Conservation (phyloP, 2,113 vertebrate genomes). For the Serranochromis macrocephalus region DNA sequence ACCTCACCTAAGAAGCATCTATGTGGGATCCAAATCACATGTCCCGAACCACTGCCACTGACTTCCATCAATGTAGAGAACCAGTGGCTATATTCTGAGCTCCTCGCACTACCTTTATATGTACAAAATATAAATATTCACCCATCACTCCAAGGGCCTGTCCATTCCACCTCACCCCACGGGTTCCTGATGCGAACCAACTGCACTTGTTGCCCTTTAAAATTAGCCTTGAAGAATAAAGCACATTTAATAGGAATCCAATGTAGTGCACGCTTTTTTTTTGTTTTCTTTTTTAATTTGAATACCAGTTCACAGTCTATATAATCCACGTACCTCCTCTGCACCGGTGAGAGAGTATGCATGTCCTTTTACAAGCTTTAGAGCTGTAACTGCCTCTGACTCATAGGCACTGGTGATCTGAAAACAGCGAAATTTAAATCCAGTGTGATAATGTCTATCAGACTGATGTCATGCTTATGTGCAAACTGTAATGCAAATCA, state of each 20-base stretch:
- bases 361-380: slow-evolving; percentile 82
- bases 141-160: slow-evolving; percentile 84
- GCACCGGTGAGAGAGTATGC: slow-evolving; percentile 83
- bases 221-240: slow-evolving; percentile 22
- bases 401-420: slow-evolving; percentile 64
- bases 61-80: not conserved
- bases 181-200: slow-evolving; percentile 75
- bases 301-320: not conserved
- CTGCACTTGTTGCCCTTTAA: not conserved
- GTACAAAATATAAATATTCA: slow-evolving; percentile 29
- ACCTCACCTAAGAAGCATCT: not conserved
- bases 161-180: slow-evolving; percentile 88
- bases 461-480: not conserved
- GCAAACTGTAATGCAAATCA: not conserved
- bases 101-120: not conserved
- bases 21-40: not conserved
- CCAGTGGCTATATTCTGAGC: not conserved
- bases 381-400: slow-evolving; percentile 71
- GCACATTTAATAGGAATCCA: not conserved
- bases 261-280: accelerated
- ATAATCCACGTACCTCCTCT: slow-evolving; percentile 65
- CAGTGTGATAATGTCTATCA: not conserved
- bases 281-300: not conserved
- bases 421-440: not conserved
- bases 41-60: not conserved